These are phyloP conservation scores for Palythoa heliodiscus DNA, from an alignment of 92 coral and sea anemone species.

Conservation along the genomic window DNA sequence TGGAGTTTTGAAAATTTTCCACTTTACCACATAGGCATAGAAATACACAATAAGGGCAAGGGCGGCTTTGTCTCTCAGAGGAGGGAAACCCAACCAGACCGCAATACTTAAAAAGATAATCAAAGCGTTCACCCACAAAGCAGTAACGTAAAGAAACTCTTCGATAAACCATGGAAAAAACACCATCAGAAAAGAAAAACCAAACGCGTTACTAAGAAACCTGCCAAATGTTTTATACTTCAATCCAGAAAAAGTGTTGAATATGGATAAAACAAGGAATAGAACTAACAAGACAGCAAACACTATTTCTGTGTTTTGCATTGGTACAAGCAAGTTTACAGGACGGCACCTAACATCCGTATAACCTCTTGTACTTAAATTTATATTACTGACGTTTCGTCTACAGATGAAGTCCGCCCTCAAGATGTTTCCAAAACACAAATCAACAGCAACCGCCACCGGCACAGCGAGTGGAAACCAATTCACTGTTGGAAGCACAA, in stretches of 20 bases:
- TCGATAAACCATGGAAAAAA: slow-evolving; percentile 86
- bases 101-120: slow-evolving; percentile 52
- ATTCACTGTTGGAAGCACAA: slow-evolving; percentile 64
- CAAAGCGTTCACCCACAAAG: slow-evolving; percentile 51
- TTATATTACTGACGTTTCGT: neutral
- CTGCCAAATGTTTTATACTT: neutral
- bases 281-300: neutral
- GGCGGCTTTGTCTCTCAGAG: slow-evolving; percentile 72
- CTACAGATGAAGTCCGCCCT: slow-evolving; percentile 69
- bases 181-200: slow-evolving; percentile 69
- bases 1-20: slow-evolving; percentile 80
- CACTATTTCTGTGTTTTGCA: neutral
- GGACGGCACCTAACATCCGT: neutral
- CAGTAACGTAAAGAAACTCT: slow-evolving; percentile 65
- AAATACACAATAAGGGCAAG: slow-evolving; percentile 70
- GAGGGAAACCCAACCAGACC: slow-evolving; percentile 82
- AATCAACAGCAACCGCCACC: slow-evolving; percentile 66
- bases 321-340: neutral
- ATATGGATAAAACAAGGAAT: neutral
- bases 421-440: slow-evolving; percentile 68
- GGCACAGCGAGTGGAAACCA: slow-evolving; percentile 70
- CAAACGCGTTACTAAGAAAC: slow-evolving; percentile 19
- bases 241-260: neutral
- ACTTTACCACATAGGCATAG: slow-evolving; percentile 79
- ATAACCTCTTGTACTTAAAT: neutral